A percentile compares a stretch with the other conserved stretches of the same genome.
phyloP scores from a whole-genome alignment of 2,113 vertebrate genomes.

The Chlorodrepanis virens region DNA sequence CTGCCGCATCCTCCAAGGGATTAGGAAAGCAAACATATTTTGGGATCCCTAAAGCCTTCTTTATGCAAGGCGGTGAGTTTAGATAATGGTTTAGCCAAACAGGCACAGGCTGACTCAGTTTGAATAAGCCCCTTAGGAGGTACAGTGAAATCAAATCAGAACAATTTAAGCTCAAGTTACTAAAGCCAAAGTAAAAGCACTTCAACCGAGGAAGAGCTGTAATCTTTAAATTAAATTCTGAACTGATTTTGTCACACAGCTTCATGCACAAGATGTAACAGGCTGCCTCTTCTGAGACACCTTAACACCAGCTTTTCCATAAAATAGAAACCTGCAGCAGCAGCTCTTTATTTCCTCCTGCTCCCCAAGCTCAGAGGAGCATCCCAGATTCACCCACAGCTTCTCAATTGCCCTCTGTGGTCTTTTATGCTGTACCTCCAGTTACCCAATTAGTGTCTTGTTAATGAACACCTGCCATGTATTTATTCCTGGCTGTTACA shows the following conservation, averaged over 20 bases:
- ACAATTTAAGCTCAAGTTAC: not conserved
- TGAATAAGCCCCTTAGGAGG: not conserved
- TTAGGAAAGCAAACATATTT: not conserved
- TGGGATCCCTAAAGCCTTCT: not conserved
- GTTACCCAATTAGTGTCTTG: conserved; percentile 53
- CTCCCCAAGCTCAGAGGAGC: not conserved
- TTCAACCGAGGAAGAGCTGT: not conserved
- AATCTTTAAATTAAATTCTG: not conserved
- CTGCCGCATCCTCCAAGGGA: not conserved
- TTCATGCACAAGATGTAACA: not conserved
- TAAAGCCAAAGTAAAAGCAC: not conserved
- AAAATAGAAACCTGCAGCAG: not conserved
- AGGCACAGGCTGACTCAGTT: not conserved
- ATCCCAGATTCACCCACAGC: not conserved
- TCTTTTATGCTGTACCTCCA: not conserved
- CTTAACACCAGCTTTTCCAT: not conserved
- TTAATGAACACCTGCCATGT: conserved; percentile 31
- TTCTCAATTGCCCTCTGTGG: conserved; percentile 30
- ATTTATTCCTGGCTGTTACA: conserved; percentile 8
- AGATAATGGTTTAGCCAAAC: not conserved
- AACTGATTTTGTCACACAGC: not conserved
- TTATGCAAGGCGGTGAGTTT: not conserved
- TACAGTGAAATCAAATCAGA: not conserved
- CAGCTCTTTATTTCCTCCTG: not conserved
- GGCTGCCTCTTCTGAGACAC: not conserved